Conservation (phyloP, 2,113 vertebrate species). For the Centropus bengalensis region DNA sequence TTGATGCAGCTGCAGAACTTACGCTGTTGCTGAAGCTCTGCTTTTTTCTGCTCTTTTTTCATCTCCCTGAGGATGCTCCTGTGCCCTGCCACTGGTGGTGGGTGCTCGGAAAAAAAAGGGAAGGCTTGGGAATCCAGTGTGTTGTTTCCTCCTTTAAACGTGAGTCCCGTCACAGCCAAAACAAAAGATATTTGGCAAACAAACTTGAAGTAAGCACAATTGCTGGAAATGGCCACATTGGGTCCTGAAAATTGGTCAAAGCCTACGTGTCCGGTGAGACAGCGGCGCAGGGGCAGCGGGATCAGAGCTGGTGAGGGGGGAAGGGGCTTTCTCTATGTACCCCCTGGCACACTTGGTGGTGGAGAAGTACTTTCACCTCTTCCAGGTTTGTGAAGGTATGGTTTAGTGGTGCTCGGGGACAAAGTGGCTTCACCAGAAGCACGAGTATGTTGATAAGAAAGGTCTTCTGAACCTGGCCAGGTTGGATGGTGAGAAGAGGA, state of each 20-base stretch:
- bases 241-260: not conserved
- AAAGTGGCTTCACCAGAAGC: accelerated
- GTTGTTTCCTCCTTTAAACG: not conserved
- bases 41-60: too few species aligned
- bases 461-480: not conserved
- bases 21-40: not conserved
- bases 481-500: not conserved
- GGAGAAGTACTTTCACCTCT: not conserved
- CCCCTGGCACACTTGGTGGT: not conserved
- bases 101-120: not conserved
- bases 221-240: not conserved
- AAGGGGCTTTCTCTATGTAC: not conserved
- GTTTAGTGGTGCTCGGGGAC: not conserved
- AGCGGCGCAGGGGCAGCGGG: not conserved
- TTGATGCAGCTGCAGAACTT: not conserved
- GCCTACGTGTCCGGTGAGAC: accelerated
- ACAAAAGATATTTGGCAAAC: not conserved
- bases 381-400: not conserved
- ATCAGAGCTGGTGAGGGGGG: not conserved
- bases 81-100: not conserved
- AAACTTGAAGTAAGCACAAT: accelerated
- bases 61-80: not conserved
- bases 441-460: not conserved
- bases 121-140: not conserved
- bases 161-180: not conserved